These are phyloP conservation scores for Thymelicus acteon DNA, from an alignment of 2,888 invertebrate species.

Conservation along the genomic window DNA sequence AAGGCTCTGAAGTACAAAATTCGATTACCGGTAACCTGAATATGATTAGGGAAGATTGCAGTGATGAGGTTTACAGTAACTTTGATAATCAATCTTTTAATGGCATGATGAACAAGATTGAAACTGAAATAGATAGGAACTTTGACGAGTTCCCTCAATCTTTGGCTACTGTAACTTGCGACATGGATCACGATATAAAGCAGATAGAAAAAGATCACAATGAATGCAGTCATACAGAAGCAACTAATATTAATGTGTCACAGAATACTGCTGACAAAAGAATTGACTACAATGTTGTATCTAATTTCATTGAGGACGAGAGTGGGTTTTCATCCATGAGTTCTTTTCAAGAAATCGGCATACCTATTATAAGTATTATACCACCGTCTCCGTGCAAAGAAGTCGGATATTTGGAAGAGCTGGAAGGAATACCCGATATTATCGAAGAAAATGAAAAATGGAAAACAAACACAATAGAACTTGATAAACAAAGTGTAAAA, in stretches of 20 bases:
- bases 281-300: constrained; percentile 62
- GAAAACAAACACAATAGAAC: constrained; percentile 64
- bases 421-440: constrained; percentile 62
- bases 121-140: constrained; percentile 53
- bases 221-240: constrained; percentile 43
- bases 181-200: constrained; percentile 59
- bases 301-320: constrained; percentile 88
- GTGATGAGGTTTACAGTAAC: constrained; percentile 56
- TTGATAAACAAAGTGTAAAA: constrained; percentile 73
- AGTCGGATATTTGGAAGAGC: constrained; percentile 64
- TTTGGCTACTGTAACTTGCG: constrained; percentile 55
- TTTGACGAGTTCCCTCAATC: constrained; percentile 56
- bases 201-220: constrained; percentile 53
- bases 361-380: constrained; percentile 85
- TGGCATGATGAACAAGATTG: constrained; percentile 52
- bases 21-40: constrained; percentile 54
- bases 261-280: constrained; percentile 56
- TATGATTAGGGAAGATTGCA: constrained; percentile 55
- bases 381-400: constrained; percentile 78
- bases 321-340: constrained; percentile 94
- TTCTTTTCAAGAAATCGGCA: constrained; percentile 92
- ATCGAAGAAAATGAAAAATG: constrained; percentile 64
- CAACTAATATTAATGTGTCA: constrained; percentile 47
- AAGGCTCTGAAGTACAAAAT: constrained; percentile 48
- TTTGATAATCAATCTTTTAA: constrained; percentile 53